Percentiles rank a stretch among this genome's conserved stretches.
These are phyloP conservation scores for Ferdinandea cuprea DNA, from an alignment of 2,888 invertebrate species.

Conservation along the genomic window DNA sequence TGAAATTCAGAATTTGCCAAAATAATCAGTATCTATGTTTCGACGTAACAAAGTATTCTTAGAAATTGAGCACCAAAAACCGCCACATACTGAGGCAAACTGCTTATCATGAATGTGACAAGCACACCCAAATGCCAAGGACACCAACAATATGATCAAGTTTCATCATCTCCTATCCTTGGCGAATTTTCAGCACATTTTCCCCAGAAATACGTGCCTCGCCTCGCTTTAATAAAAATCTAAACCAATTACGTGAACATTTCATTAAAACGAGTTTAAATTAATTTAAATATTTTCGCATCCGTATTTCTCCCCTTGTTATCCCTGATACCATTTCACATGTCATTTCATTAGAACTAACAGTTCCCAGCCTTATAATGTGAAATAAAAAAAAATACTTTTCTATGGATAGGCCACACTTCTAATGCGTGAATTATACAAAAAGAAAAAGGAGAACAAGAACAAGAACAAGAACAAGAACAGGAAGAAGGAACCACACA, in stretches of 20 bases:
- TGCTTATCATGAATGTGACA: not conserved
- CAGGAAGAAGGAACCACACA: not conserved
- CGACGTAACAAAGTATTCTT: too few species aligned
- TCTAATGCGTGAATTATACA: constrained; percentile 23
- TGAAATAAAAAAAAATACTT: not conserved
- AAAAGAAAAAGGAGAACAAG: not conserved
- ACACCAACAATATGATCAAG: constrained; percentile 5
- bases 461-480: not conserved
- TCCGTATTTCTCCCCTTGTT: constrained; percentile 12
- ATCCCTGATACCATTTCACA: constrained; percentile 22
- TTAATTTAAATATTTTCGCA: constrained; percentile 36
- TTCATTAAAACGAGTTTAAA: constrained; percentile 34
- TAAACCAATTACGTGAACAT: constrained; percentile 31
- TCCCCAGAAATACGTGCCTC: not conserved
- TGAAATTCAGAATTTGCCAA: too few species aligned
- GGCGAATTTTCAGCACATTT: constrained; percentile 19
- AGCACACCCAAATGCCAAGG: constrained; percentile 4
- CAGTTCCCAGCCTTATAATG: not conserved
- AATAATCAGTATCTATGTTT: too few species aligned
- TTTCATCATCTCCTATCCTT: constrained; percentile 8
- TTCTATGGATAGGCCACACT: not conserved
- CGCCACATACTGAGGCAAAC: too few species aligned
- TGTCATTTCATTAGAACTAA: constrained; percentile 5
- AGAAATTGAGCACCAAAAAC: too few species aligned
- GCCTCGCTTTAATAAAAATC: not conserved